These are phyloP conservation scores for Troides oblongomaculatus DNA, from an alignment of 2,888 invertebrate genomes.

Conservation along the genomic window DNA sequence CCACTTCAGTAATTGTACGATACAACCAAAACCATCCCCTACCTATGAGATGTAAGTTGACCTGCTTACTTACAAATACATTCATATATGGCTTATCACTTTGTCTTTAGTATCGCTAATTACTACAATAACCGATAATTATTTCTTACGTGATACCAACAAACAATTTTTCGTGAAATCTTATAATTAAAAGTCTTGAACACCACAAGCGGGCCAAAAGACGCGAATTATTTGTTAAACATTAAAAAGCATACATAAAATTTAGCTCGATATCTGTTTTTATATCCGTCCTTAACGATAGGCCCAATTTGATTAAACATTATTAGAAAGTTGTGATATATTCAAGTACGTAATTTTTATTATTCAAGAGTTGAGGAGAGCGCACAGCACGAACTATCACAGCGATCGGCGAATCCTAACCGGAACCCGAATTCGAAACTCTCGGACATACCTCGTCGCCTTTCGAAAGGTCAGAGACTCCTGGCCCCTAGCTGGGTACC, in stretches of 20 bases:
- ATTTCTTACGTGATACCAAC: conserved; percentile 25
- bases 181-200: conserved; percentile 6
- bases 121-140: conserved; percentile 26
- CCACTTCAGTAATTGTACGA: conserved; percentile 13
- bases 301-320: conserved; percentile 52
- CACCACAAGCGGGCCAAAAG: conserved; percentile 33
- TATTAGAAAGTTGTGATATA: conserved; percentile 38
- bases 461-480: conserved; percentile 46
- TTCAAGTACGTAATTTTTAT: conserved; percentile 35
- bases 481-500: conserved; percentile 65
- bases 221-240: conserved; percentile 48
- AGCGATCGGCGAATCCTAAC: conserved; percentile 62
- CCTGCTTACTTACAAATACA: conserved; percentile 12
- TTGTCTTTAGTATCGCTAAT: conserved; percentile 24
- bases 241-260: conserved; percentile 49
- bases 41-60: conserved; percentile 1
- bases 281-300: conserved; percentile 59
- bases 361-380: conserved; percentile 55
- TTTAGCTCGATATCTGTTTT: conserved; percentile 44
- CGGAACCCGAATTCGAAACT: conserved; percentile 37
- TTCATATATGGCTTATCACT: conserved; percentile 19
- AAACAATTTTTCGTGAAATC: conserved; percentile 21
- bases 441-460: conserved; percentile 30
- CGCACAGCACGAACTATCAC: conserved; percentile 78
- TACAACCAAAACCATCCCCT: conserved; percentile 16